These are phyloP conservation scores for Drosophila picticornis DNA, from an alignment of 2,888 invertebrate genomes.

Conservation along the genomic window DNA sequence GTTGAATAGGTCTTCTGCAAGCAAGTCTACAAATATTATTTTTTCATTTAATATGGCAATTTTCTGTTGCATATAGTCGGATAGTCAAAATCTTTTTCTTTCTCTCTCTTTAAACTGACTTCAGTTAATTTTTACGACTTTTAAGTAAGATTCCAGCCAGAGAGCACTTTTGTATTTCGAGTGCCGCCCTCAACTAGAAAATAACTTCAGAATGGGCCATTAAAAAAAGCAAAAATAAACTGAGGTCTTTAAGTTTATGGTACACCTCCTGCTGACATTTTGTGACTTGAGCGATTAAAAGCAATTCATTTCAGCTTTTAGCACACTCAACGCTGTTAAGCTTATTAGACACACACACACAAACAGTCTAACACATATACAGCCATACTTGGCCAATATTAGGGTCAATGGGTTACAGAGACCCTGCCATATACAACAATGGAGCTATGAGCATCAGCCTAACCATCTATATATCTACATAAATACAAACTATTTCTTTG, in stretches of 20 bases:
- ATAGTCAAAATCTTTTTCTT: neutral
- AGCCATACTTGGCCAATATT: conserved; percentile 1
- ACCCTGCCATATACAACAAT: conserved; percentile 36
- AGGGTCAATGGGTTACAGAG: conserved; percentile 42
- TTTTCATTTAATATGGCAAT: neutral
- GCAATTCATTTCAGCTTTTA: conserved; percentile 34
- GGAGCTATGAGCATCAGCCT: neutral
- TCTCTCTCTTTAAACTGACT: neutral
- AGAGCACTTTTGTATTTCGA: neutral
- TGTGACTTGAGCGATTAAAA: conserved; percentile 31
- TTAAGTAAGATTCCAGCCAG: neutral
- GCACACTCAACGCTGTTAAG: conserved; percentile 11
- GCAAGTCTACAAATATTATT: neutral
- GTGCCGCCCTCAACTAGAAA: neutral
- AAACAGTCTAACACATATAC: neutral
- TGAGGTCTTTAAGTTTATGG: conserved; percentile 1
- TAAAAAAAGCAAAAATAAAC: neutral
- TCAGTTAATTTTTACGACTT: neutral
- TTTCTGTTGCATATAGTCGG: neutral
- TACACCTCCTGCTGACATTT: conserved; percentile 27
- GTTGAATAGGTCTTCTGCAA: neutral
- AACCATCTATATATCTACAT: neutral
- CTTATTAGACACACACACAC: neutral
- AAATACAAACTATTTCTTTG: neutral
- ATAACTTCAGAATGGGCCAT: neutral